Percentiles rank a stretch among this genome's conserved stretches.
These are phyloP conservation scores for Nebria ingens DNA, from an alignment of 1,140 invertebrate species.

Conservation along the genomic window DNA sequence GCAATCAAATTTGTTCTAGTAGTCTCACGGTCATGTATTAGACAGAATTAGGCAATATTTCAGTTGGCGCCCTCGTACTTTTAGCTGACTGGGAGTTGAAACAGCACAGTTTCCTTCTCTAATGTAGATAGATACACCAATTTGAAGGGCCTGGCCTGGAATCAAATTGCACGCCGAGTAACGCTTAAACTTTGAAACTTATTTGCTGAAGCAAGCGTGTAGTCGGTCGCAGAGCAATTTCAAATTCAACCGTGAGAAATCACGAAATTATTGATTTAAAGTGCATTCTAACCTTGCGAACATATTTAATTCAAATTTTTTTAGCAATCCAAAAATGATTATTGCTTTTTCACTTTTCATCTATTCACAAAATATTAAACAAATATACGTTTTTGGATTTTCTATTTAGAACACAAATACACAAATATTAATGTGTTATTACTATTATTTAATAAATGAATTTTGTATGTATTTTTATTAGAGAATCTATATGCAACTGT, in stretches of 20 bases:
- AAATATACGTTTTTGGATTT: neutral
- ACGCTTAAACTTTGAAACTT: conserved; percentile 8
- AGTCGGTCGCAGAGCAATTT: neutral
- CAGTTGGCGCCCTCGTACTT: neutral
- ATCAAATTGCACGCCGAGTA: neutral
- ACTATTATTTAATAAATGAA: neutral
- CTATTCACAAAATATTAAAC: neutral
- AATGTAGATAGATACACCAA: conserved; percentile 9
- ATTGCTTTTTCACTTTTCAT: neutral
- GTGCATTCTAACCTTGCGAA: neutral
- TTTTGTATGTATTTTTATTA: neutral
- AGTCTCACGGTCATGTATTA: conserved; percentile 1
- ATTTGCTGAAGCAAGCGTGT: neutral
- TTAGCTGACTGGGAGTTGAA: neutral
- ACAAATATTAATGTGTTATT: neutral
- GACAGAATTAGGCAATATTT: conserved; percentile 2
- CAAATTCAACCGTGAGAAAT: neutral
- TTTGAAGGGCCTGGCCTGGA: neutral
- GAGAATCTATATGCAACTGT: too few relatives aligned
- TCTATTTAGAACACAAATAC: neutral
- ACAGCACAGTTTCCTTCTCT: neutral
- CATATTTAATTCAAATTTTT: too few relatives aligned
- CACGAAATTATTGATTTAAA: conserved; percentile 6
- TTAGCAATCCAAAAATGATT: neutral
- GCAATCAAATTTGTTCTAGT: neutral